Evolutionary conservation across 2,888 invertebrate genomes (phyloP).

Genomic region (Drosophila paracracens): DNA sequence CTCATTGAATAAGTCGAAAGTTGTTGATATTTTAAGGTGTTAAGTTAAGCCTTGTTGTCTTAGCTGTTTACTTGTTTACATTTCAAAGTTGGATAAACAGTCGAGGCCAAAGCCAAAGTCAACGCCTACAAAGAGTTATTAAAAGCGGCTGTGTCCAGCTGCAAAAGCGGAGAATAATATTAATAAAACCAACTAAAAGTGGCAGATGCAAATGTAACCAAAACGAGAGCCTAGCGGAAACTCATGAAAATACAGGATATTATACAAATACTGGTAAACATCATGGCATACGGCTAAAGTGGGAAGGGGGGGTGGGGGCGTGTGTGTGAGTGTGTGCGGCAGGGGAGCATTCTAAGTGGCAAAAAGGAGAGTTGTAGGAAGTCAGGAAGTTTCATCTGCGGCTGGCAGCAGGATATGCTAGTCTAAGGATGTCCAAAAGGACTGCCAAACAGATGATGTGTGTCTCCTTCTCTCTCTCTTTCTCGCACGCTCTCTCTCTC

Average conservation of each 20-base stretch:
- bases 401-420: slow-evolving; percentile 65
- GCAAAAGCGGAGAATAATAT: slow-evolving; percentile 14
- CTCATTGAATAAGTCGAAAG: background rate
- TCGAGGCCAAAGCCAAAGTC: slow-evolving; percentile 13
- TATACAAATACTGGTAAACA: slow-evolving; percentile 63
- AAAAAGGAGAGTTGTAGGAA: slow-evolving; percentile 69
- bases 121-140: slow-evolving; percentile 26
- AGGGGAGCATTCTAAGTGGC: slow-evolving; percentile 26
- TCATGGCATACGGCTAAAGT: slow-evolving; percentile 9
- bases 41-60: background rate
- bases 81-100: slow-evolving; percentile 20
- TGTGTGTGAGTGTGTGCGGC: background rate
- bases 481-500: slow-evolving; percentile 6
- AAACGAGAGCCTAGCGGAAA: slow-evolving; percentile 60
- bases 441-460: slow-evolving; percentile 61
- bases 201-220: slow-evolving; percentile 18
- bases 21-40: background rate
- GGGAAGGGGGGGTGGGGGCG: background rate
- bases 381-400: slow-evolving; percentile 75
- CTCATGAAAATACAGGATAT: slow-evolving; percentile 78
- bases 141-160: slow-evolving; percentile 23
- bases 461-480: background rate
- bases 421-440: slow-evolving; percentile 52
- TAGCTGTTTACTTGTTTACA: slow-evolving; percentile 15
- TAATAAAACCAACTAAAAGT: slow-evolving; percentile 6